phyloP scores from a whole-genome alignment of 2,888 invertebrate genomes.

The Tuberolachnus salignus region DNA sequence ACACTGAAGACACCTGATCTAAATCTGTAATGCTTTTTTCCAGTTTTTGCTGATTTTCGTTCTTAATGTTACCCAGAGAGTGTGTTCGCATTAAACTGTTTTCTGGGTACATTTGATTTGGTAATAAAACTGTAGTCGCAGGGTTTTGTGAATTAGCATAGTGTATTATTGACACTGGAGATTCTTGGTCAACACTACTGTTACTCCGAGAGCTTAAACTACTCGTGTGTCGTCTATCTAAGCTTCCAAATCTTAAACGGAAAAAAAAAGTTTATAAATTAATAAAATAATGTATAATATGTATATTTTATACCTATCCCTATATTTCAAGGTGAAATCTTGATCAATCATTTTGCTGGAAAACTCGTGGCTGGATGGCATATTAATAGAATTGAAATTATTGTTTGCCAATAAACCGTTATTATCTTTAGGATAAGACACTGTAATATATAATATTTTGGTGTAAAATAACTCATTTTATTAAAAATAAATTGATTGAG shows the following conservation, averaged over 20 bases:
- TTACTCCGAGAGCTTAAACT: constrained; percentile 38
- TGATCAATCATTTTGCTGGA: constrained; percentile 29
- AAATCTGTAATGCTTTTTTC: constrained; percentile 42
- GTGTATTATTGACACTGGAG: not conserved
- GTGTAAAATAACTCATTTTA: not conserved
- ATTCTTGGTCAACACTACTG: constrained; percentile 40
- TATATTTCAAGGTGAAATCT: constrained; percentile 35
- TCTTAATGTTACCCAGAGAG: constrained; percentile 67
- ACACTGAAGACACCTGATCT: constrained; percentile 23
- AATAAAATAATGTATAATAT: not conserved
- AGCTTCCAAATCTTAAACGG: constrained; percentile 66
- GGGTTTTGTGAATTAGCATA: constrained; percentile 13
- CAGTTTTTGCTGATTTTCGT: constrained; percentile 41
- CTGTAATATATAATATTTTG: constrained; percentile 5
- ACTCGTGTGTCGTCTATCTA: constrained; percentile 65
- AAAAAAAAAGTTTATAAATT: not conserved
- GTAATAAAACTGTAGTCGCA: constrained; percentile 60
- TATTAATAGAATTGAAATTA: constrained; percentile 19
- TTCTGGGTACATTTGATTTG: constrained; percentile 63
- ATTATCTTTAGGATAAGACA: constrained; percentile 34
- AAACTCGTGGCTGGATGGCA: constrained; percentile 22
- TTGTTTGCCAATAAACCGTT: constrained; percentile 9
- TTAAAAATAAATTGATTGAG: not conserved
- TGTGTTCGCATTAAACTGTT: constrained; percentile 66
- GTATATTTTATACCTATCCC: constrained; percentile 27